Evolutionary conservation across 1,140 invertebrate species (phyloP).

Genomic region (Magallana gigas): DNA sequence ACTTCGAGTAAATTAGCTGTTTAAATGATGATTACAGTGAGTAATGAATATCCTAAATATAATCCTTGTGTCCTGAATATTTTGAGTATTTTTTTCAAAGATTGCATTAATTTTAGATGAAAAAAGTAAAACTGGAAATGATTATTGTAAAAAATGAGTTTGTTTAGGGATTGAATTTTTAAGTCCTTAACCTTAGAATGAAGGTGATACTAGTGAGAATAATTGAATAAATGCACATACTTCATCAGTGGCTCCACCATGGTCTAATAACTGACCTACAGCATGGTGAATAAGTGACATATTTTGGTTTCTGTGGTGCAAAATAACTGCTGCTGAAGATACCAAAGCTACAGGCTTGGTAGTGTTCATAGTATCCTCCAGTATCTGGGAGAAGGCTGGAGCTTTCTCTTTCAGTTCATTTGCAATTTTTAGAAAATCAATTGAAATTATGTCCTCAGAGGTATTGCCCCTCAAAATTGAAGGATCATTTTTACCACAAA

Average conservation of each 20-base stretch:
- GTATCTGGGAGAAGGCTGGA: background rate
- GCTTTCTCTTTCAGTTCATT: background rate
- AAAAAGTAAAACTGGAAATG: background rate
- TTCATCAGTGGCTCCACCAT: conserved; percentile 49
- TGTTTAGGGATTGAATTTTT: background rate
- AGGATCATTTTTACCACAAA: background rate
- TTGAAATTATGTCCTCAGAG: background rate
- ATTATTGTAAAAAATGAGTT: background rate
- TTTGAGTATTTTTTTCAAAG: background rate
- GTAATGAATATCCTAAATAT: background rate
- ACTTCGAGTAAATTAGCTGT: too few species aligned
- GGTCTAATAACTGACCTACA: conserved; percentile 32
- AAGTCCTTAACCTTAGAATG: background rate
- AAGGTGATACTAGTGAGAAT: background rate
- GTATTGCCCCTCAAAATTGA: conserved; percentile 3
- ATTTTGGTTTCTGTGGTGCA: conserved; percentile 36
- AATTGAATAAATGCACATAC: conserved; percentile 21
- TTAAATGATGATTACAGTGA: too few species aligned
- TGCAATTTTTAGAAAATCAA: background rate
- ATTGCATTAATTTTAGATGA: background rate
- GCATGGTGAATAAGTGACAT: conserved; percentile 44
- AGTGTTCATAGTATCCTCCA: background rate
- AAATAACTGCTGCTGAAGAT: conserved; percentile 31
- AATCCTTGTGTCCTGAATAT: background rate
- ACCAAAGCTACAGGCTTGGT: background rate